Percentiles rank a stretch among this genome's conserved stretches.
Conservation (phyloP, 2,888 invertebrate species). For the Stenchaetothrips biformis region DNA sequence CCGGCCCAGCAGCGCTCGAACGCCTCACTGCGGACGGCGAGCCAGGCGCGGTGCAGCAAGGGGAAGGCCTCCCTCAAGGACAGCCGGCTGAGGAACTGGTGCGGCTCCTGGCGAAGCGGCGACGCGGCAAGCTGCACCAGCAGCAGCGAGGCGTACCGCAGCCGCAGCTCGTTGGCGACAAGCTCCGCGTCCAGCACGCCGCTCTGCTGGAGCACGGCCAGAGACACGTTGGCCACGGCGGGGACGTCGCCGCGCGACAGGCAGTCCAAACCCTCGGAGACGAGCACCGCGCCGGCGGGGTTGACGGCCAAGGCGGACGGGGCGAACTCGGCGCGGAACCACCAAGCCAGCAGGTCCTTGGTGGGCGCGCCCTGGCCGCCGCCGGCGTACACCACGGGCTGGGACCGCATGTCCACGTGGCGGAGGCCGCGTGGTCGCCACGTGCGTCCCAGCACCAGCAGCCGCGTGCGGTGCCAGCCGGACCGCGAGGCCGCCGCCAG, state of each 20-base stretch:
- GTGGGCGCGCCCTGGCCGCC: slow-evolving; percentile 48
- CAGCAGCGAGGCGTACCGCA: slow-evolving; percentile 43
- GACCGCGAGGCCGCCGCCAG: slow-evolving; percentile 48
- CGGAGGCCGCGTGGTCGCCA: slow-evolving; percentile 48
- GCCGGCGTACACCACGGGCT: slow-evolving; percentile 50
- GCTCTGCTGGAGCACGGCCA: slow-evolving; percentile 46
- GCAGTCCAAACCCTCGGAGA: slow-evolving; percentile 42
- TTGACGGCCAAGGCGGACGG: slow-evolving; percentile 48
- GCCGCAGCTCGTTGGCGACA: slow-evolving; percentile 45
- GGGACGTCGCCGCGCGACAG: slow-evolving; percentile 43
- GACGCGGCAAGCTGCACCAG: slow-evolving; percentile 40
- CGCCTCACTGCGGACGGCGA: slow-evolving; percentile 46
- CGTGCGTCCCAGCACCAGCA: slow-evolving; percentile 48
- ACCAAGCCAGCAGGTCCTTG: slow-evolving; percentile 49
- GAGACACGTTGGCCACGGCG: slow-evolving; percentile 50
- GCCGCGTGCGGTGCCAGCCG: slow-evolving; percentile 48
- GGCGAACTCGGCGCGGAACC: slow-evolving; percentile 50
- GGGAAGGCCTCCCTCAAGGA: slow-evolving; percentile 49
- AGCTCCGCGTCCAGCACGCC: slow-evolving; percentile 40
- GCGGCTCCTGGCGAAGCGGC: slow-evolving; percentile 36
- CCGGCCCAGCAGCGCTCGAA: slow-evolving; percentile 45
- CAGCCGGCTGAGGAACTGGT: slow-evolving; percentile 42
- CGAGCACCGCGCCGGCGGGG: slow-evolving; percentile 46
- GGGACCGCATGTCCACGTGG: slow-evolving; percentile 49
- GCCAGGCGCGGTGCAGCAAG: slow-evolving; percentile 48